Percentiles rank a stretch among this genome's conserved stretches.
Conservation (phyloP, 2,888 invertebrate species). For the Cephalotes varians region DNA sequence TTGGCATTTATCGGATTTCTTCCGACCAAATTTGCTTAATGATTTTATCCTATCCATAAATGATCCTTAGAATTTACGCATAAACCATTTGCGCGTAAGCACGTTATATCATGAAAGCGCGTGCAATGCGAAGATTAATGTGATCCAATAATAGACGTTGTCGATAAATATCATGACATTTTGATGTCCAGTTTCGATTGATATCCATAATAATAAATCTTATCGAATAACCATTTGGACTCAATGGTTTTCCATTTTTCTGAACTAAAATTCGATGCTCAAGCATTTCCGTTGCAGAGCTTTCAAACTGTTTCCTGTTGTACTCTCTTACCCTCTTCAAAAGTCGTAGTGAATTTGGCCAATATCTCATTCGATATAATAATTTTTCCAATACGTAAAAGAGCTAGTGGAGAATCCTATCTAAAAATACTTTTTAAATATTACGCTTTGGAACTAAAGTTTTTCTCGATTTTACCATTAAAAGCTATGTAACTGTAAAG, state of each 20-base stretch:
- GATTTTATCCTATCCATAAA: conserved; percentile 4
- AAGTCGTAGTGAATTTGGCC: conserved; percentile 8
- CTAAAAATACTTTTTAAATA: not conserved
- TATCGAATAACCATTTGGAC: conserved; percentile 72
- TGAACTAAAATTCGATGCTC: conserved; percentile 65
- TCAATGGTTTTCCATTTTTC: conserved; percentile 71
- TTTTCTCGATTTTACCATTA: not conserved
- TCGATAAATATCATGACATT: conserved; percentile 37
- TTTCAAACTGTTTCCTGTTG: conserved; percentile 30
- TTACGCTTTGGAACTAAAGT: not conserved
- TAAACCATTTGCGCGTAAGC: conserved; percentile 13
- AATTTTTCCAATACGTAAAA: conserved; percentile 32
- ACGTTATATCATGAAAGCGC: not conserved
- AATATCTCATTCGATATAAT: conserved; percentile 24
- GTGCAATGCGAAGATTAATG: conserved; percentile 12
- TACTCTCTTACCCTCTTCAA: not conserved
- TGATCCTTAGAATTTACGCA: not conserved
- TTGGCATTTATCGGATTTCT: conserved; percentile 28
- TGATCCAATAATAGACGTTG: conserved; percentile 6
- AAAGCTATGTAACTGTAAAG: not conserved
- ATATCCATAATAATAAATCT: conserved; percentile 54
- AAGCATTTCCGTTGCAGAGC: not conserved
- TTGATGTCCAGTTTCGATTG: conserved; percentile 33
- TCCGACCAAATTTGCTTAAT: conserved; percentile 29
- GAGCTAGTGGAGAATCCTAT: not conserved